phyloP scores from a whole-genome alignment of 2,113 vertebrate species.

The Hippocampus guttulatus region DNA sequence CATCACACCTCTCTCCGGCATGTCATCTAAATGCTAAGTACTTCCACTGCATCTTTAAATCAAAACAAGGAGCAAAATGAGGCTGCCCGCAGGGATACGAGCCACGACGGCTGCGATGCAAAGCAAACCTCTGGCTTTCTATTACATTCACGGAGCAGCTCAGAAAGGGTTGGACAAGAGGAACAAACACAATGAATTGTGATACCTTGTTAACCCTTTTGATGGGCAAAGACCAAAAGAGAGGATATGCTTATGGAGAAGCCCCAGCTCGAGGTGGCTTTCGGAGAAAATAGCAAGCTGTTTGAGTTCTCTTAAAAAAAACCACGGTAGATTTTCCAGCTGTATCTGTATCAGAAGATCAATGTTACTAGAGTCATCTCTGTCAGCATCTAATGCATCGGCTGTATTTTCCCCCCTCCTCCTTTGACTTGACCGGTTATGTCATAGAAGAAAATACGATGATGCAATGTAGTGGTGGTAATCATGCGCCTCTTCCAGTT shows the following conservation, averaged over 20 bases:
- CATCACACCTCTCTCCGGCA: constrained; percentile 68
- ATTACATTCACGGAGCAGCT: constrained; percentile 54
- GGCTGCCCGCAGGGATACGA: constrained; percentile 43
- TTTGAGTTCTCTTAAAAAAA: constrained; percentile 32
- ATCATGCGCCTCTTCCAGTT: too few relatives aligned
- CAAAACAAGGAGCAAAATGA: constrained; percentile 67
- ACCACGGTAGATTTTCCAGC: constrained; percentile 16
- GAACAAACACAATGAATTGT: constrained; percentile 31
- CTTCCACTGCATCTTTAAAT: constrained; percentile 72
- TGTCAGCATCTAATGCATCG: too few relatives aligned
- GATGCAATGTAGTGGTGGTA: too few relatives aligned
- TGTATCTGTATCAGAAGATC: not conserved
- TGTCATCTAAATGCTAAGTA: constrained; percentile 81
- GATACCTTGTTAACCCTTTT: constrained; percentile 38
- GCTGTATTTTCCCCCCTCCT: too few relatives aligned
- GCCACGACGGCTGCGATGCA: constrained; percentile 61
- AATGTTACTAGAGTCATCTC: not conserved
- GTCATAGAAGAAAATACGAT: too few relatives aligned
- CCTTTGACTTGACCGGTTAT: too few relatives aligned
- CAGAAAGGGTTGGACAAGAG: constrained; percentile 19
- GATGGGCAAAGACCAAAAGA: constrained; percentile 15
- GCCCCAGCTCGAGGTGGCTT: constrained; percentile 4
- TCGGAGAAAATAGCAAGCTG: constrained; percentile 16
- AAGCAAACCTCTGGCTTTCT: constrained; percentile 57
- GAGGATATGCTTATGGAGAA: constrained; percentile 20